A percentile compares a stretch with the other conserved stretches of the same genome.
These are phyloP conservation scores for Scrobipalpa costella DNA, from an alignment of 2,888 invertebrate species.

Conservation along the genomic window DNA sequence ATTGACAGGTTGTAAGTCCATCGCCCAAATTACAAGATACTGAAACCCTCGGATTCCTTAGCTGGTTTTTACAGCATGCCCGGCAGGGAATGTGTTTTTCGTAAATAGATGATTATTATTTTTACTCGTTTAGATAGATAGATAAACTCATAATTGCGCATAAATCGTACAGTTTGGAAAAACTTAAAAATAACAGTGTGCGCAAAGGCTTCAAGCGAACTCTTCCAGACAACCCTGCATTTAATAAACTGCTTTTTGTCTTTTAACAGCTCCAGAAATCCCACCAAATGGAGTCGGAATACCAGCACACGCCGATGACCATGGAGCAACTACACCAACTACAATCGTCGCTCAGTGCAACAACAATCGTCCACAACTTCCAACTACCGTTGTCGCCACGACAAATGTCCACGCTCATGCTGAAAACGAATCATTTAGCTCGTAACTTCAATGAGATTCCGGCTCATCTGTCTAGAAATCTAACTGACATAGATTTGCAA, in stretches of 20 bases:
- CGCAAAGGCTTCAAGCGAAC: no score
- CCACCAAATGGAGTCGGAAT: slow-evolving; percentile 63
- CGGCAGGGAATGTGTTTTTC: no score
- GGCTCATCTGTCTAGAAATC: slow-evolving; percentile 55
- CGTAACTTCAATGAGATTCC: slow-evolving; percentile 67
- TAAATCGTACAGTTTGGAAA: no score
- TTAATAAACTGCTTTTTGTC: neutral
- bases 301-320: slow-evolving; percentile 65
- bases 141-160: no score
- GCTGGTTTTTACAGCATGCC: no score
- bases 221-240: no score
- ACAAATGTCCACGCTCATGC: slow-evolving; percentile 71
- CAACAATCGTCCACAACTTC: slow-evolving; percentile 63
- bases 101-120: no score
- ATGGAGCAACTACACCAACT: slow-evolving; percentile 75
- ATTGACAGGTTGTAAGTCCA: no score
- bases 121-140: no score
- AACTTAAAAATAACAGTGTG: no score
- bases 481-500: slow-evolving; percentile 58
- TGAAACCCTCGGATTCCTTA: no score
- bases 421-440: slow-evolving; percentile 64
- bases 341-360: slow-evolving; percentile 60
- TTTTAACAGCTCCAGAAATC: slow-evolving; percentile 67
- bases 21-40: no score
- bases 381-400: slow-evolving; percentile 68